Percentiles rank a stretch among this genome's conserved stretches.
Conservation (phyloP, 2,797 vertebrate genomes). For the Phataginus tetradactyla region DNA sequence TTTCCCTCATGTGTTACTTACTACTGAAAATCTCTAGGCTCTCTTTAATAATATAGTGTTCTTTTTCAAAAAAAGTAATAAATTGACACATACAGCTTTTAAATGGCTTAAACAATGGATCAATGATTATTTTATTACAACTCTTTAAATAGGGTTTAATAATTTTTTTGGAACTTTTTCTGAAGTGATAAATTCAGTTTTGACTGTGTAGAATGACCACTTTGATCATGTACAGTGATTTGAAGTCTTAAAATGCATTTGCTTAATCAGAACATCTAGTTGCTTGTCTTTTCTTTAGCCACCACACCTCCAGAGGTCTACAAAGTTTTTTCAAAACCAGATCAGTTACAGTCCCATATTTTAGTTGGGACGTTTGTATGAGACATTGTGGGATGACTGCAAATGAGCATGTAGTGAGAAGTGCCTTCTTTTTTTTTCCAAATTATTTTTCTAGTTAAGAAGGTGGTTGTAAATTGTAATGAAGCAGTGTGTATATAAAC, state of each 20-base stretch:
- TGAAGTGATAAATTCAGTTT: background rate
- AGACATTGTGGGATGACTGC: background rate
- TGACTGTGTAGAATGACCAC: background rate
- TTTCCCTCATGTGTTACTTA: background rate
- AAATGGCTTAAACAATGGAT: background rate
- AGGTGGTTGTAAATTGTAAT: background rate
- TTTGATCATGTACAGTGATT: background rate
- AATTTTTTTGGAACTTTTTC: background rate
- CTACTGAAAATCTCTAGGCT: background rate
- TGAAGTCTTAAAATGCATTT: conserved; percentile 35
- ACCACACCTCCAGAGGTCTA: background rate
- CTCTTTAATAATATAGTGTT: conserved; percentile 19
- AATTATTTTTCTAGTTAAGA: conserved; percentile 36
- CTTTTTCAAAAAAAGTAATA: background rate
- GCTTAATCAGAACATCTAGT: background rate
- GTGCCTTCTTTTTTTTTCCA: background rate
- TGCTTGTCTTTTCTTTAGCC: background rate
- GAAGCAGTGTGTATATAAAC: background rate
- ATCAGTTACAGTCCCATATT: background rate
- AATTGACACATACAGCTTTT: background rate
- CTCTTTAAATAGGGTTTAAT: background rate
- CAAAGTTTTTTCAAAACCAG: background rate
- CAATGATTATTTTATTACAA: background rate
- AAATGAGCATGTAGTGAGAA: background rate
- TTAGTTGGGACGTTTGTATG: background rate